Base-by-base conservation (phyloP, 2,113 vertebrate genomes). In the Ctenomys sociabilis region DNA sequence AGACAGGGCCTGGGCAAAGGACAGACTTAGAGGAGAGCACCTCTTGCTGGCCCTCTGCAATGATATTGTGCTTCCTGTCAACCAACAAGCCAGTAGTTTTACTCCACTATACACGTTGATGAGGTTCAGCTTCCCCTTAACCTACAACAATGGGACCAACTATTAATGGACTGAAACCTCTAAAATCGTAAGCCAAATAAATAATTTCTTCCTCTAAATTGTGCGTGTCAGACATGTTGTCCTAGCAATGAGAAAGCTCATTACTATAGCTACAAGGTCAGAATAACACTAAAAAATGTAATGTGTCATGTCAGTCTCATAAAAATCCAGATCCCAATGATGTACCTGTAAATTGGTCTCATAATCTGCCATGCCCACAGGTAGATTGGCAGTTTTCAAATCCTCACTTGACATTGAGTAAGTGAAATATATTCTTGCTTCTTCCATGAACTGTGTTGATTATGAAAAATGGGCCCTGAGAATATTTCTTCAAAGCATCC, bases 201-300 rank as follows among this genome's bases (percentile, higher is more conserved):
- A 43, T 73, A 49, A 40, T 40, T 37, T 73, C 68, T 43, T 75
- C 70, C n/a, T 72, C 37, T 75, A 75, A 26, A 43, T 5, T 75
- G 72, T 75, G 2, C 28, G 16, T 45, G 5, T 14, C 11, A 45
- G 40, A 21, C 24, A 43, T 43, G 26, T 40, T 75, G 40, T 43
- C 37, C 72, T 37, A 75, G 72, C 40, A 43, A 14, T 43, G 22
- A 24, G 10, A 75, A 75, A 37, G 24, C 11, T 75, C 40, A 40
- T 37, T 73, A 37, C 11, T 11, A 73, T 2, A n/a, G 19, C 7
- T 37, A 28, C 37, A 43, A 22, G 8, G 19, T 21, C 17, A 43
- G 26, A 68, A 70, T 64, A 85, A 94, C 54, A 81, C 5, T 54
- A 86, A 75, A 75, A 61, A 91, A 80, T 30, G 7, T 81, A 73